Evolutionary conservation across 2,113 vertebrate species (phyloP), one percentile per base, ranked within the genome.

Genomic region (Drymodes brunneopygia): DNA sequence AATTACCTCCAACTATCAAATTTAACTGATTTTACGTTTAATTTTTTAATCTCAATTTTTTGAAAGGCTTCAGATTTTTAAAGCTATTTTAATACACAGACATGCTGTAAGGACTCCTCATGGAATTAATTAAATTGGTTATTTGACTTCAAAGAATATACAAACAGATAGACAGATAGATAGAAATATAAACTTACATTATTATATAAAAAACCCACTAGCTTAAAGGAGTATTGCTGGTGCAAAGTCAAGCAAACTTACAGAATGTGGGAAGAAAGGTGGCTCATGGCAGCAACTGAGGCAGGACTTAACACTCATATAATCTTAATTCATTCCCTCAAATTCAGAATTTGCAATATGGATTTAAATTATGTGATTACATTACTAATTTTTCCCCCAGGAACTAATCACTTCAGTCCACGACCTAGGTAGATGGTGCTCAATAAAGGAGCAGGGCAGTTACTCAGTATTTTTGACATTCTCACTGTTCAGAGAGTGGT

Each of bases 1-100:
- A 92, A 94, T 69, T 83, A 93, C 53, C 54, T 70, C 40, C 74
- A 81, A 88, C 44, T 66, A 94, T 60, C 75, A 89, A 72, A 86
- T 48, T 67, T 89, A 90, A 83, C 36, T 25, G 35, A 27, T 47
- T 48, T 45, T 40, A 42, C 38, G 50, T 33, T 86, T 89, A 96
- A 70, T 95, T 97, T 78, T 67, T 66, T 24, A 40, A 81, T 74
- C 75, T 88, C 3, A 0, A 12, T 35, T 60, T 93, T 90, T 79
- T 81, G 79, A 82, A 83, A 90, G n/a, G 27, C 45, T 82, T 92
- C 53, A 71, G 33, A 80, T 18, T 31, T 64, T 84, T 74, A 15
- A 82, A 78, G 35, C 12, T 79, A 28, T 64, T 94, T 89, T 38
- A 71, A 70, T 38, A 86, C 11, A 29, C 33, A 71, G 51, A 78